Evolutionary conservation across 1,140 invertebrate genomes (phyloP).

Genomic region (Philopotamus ludificatus): DNA sequence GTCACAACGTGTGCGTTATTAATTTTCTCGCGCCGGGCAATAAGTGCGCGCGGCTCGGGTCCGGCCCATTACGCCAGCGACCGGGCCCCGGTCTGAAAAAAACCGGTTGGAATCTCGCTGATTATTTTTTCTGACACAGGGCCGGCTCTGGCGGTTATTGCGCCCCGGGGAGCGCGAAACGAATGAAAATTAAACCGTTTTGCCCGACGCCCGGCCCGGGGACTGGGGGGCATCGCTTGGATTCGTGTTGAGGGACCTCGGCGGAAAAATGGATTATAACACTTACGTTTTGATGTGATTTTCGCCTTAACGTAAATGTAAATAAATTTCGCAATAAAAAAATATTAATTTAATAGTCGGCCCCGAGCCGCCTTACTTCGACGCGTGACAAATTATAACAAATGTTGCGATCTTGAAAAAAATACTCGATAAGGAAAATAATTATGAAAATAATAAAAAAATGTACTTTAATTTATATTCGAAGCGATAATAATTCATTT

Average conservation of each 20-base stretch:
- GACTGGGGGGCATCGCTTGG: neutral
- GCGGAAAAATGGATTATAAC: constrained; percentile 12
- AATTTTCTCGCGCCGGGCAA: constrained; percentile 10
- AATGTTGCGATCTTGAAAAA: too few relatives aligned
- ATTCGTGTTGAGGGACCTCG: constrained; percentile 6
- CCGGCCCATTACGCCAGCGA: neutral
- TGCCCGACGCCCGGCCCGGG: constrained; percentile 5
- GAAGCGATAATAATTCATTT: too few relatives aligned
- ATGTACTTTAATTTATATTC: too few relatives aligned
- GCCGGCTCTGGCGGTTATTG: constrained; percentile 16
- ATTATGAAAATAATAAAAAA: too few relatives aligned
- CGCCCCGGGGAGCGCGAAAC: constrained; percentile 33
- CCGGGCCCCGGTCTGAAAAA: constrained; percentile 1
- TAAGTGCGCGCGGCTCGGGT: neutral
- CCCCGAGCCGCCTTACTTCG: too few relatives aligned
- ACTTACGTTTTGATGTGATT: constrained; percentile 20
- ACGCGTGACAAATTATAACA: too few relatives aligned
- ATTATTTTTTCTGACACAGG: constrained; percentile 20
- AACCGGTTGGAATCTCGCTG: constrained; percentile 12
- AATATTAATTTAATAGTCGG: too few relatives aligned
- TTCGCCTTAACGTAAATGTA: neutral
- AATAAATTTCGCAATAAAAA: too few relatives aligned
- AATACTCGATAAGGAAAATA: too few relatives aligned
- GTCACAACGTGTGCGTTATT: constrained; percentile 4
- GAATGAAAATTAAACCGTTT: constrained; percentile 41